Evolutionary conservation across 1,140 invertebrate genomes (phyloP), one percentile per base, ranked within the genome.

Genomic region (Papilio dardanus): DNA sequence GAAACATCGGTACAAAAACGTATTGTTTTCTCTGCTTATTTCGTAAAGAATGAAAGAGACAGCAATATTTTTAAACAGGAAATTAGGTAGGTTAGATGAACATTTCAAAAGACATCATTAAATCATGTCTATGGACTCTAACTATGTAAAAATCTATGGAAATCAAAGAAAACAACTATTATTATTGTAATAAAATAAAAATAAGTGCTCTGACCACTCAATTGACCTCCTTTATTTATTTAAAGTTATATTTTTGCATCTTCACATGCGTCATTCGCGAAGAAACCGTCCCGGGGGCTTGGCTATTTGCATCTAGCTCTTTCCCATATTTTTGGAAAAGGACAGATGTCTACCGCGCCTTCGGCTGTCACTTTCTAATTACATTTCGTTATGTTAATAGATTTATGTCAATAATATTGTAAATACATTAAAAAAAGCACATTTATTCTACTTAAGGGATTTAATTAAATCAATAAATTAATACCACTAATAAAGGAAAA

Each of bases 171-270:
- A 37, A 37, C 8, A 37, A 37, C 8, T n/a, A n/a, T 8, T 37
- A 33, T 3, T 37, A 37, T 46, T 46, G 1, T 50, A 19, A 5
- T 50, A 10, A 50, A 24, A 24, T 2, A 54, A 24, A 54, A 54
- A 54, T 21, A 54, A 54, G 24, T 54, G 37, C 14, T 46, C 10
- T 12, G 50, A 24, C 50, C 50, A 3, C 10, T 54, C 19, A 8
- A 54, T 54, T 54, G 50, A 54, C 50, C 50, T 54, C 6, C 24
- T 54, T 54, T 54, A 54, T 21, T 54, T 21, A 24, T 54, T 54
- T 24, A 21, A 54, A 54, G 24, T 54, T 24, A 54, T 54, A 54
- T 54, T 24, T 54, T 54, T 54, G 50, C 50, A 46, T 46, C 42
- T 54, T 54, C 16, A 10, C 21, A 21, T 21, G 50, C 50, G 50